Evolutionary conservation across 2,797 vertebrate genomes (phyloP).

Genomic region (Hypotaenidia okinawae): DNA sequence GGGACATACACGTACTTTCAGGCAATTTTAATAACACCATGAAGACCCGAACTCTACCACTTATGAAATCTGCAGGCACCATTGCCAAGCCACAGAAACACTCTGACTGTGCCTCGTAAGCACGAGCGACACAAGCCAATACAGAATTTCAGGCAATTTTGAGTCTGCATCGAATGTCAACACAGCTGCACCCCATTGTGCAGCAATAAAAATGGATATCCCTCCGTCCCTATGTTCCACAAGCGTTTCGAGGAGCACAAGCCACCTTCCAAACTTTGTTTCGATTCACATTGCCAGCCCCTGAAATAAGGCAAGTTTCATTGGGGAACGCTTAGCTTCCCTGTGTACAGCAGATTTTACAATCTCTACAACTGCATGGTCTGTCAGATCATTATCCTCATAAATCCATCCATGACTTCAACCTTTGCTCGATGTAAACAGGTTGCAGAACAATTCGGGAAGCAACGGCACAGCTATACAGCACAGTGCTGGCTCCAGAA

Average conservation of each 20-base stretch:
- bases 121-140: not conserved
- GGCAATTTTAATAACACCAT: not conserved
- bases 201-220: not conserved
- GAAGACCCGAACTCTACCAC: not conserved
- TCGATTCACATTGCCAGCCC: not conserved
- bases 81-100: not conserved
- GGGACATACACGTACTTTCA: fast-evolving
- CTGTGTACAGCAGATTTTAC: not conserved
- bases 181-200: not conserved
- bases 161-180: not conserved
- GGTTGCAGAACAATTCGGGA: not conserved
- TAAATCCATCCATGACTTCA: not conserved
- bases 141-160: not conserved
- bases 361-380: not conserved
- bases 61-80: not conserved
- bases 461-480: not conserved
- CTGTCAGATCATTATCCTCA: not conserved
- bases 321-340: not conserved
- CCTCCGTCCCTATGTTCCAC: not conserved
- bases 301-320: not conserved
- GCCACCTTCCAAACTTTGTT: not conserved
- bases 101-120: fast-evolving
- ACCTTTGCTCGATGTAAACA: not conserved
- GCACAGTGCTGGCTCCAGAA: not conserved
- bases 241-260: not conserved